These are phyloP conservation scores for Hemithea aestivaria DNA, from an alignment of 2,888 invertebrate species.

Conservation along the genomic window DNA sequence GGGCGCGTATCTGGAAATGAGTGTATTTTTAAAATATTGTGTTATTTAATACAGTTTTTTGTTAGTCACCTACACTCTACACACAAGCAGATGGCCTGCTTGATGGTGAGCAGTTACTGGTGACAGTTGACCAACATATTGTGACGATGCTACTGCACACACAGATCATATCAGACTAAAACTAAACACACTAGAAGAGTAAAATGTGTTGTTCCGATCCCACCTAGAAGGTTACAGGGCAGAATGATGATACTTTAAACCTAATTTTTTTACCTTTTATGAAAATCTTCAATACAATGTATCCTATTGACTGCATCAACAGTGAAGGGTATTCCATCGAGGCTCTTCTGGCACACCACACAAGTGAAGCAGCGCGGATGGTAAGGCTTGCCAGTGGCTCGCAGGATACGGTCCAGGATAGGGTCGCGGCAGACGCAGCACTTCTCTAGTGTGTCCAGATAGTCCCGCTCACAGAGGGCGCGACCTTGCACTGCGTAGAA, in stretches of 20 bases:
- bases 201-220: no score
- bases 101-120: no score
- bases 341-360: conserved; percentile 94
- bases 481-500: conserved; percentile 97
- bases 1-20: conserved; percentile 88
- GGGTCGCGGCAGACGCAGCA: conserved; percentile 97
- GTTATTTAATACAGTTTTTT: no score
- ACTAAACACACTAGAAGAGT: no score
- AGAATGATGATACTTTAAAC: no score
- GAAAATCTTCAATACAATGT: conserved; percentile 99
- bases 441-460: conserved; percentile 96
- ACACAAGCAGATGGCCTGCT: no score
- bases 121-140: no score
- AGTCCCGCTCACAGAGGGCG: conserved; percentile 97
- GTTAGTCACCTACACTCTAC: no score
- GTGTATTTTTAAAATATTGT: no score
- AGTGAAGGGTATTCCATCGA: conserved; percentile 99
- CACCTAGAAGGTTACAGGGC: no score
- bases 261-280: conserved; percentile 85
- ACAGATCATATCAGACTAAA: no score
- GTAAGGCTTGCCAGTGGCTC: conserved; percentile 98
- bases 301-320: conserved; percentile 98
- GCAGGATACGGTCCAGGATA: conserved; percentile 94
- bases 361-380: conserved; percentile 99
- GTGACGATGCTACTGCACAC: no score